Evolutionary conservation across 2,888 invertebrate species (phyloP), one percentile per base, ranked within the genome.

Genomic region (Acheta domesticus): DNA sequence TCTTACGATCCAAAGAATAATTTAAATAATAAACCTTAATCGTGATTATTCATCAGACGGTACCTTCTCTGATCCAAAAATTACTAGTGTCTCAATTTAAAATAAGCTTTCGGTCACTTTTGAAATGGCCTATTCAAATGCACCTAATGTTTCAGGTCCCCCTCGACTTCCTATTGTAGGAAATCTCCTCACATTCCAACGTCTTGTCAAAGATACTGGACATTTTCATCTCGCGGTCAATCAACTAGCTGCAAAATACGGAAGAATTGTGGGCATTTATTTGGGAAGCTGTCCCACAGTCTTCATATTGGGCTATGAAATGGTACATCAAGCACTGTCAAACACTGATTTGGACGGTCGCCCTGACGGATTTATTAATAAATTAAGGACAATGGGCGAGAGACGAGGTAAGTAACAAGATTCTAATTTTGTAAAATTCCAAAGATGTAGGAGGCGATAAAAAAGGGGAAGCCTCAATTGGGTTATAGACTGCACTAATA

Each of bases 321-420:
- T 88, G 2, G 87, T 92, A 0, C 88, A 87, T 19, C 87, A 89
- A 80, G 87, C 92, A 3, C 87, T 92, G 77, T 85, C 86, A 0
- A 85, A 87, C 16, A 91, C 92, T 79, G 91, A 90, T 21, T 93
- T 89, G 82, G 90, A 91, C 81, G 92, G 90, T 0, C 86, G 93
- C 23, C 93, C 93, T 0, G 89, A 92, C 84, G 91, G 89, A 81
- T 91, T 91, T 83, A 92, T 93, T 82, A 86, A 90, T 36, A 87
- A 89, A 50, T 84, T 93, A 16, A 87, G 93, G 48, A 91, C 91
- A 21, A 89, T 92, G 89, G 92, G 92, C 36, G 88, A 89, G 1
- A 87, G 86, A 82, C 88, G 87, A 87, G 91, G 91, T 89, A 81
- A 83, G 82, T 80, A 36, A 0, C 36, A 36, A 36, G 36, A 36